phyloP scores from a whole-genome alignment of 2,113 vertebrate genomes.

The Australoheros scitulus region DNA sequence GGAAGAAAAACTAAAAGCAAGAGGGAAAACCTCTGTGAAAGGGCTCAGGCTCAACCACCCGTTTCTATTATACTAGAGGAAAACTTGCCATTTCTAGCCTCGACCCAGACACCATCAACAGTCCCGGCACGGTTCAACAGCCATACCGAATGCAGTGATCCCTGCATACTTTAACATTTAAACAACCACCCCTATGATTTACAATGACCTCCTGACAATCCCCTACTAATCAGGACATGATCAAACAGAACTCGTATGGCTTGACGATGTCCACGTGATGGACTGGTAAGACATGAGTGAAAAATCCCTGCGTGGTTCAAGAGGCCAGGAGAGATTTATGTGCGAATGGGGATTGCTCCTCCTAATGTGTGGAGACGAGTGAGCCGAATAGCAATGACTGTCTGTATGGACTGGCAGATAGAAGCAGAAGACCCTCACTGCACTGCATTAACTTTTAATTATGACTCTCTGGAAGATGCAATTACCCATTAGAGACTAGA shows the following conservation, averaged over 20 bases:
- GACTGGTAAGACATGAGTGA: conserved; percentile 46
- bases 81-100: conserved; percentile 54
- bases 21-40: neutral
- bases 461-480: conserved; percentile 70
- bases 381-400: conserved; percentile 73
- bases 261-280: conserved; percentile 30
- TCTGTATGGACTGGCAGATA: conserved; percentile 56
- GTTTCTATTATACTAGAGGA: conserved; percentile 52
- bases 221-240: conserved; percentile 47
- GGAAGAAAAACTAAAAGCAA: conserved; percentile 3
- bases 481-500: conserved; percentile 62
- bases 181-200: conserved; percentile 30
- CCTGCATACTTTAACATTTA: conserved; percentile 66
- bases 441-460: conserved; percentile 78
- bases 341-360: conserved; percentile 53
- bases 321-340: conserved; percentile 64
- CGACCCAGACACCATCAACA: conserved; percentile 54
- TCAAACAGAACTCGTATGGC: conserved; percentile 33
- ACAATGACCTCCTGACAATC: conserved; percentile 34
- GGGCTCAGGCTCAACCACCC: neutral
- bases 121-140: conserved; percentile 43
- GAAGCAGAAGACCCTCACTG: conserved; percentile 59
- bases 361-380: conserved; percentile 57
- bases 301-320: conserved; percentile 48
- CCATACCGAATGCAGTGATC: conserved; percentile 39